Evolutionary conservation across 2,113 vertebrate genomes (phyloP).

Genomic region (Channa argus): DNA sequence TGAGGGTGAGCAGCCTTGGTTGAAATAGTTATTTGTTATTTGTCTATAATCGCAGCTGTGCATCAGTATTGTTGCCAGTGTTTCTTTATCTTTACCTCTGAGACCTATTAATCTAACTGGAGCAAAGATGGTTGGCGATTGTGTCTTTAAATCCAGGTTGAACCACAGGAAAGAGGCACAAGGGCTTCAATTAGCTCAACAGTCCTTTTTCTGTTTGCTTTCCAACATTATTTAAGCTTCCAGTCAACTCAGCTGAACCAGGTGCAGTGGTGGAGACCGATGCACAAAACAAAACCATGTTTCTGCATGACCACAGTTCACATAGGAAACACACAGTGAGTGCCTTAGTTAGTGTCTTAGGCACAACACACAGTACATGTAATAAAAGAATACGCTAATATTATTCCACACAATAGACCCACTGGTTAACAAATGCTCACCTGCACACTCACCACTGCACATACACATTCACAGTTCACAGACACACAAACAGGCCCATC

Average conservation of each 20-base stretch:
- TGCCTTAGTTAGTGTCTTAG: too few relatives aligned
- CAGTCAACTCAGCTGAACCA: constrained; percentile 57
- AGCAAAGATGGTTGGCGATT: constrained; percentile 8
- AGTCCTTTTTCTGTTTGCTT: constrained; percentile 54
- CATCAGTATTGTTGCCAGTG: background rate
- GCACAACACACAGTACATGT: background rate
- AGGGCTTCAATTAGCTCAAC: constrained; percentile 62
- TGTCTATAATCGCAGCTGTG: background rate
- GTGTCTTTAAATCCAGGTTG: constrained; percentile 44
- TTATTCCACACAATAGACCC: background rate
- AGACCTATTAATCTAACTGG: constrained; percentile 19
- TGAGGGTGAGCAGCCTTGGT: background rate
- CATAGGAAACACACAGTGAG: background rate
- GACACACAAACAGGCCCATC: background rate
- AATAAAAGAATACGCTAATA: background rate
- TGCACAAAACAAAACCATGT: constrained; percentile 37
- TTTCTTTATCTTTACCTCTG: constrained; percentile 8
- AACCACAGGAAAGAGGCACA: constrained; percentile 48
- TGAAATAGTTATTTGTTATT: background rate
- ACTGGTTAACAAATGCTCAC: background rate
- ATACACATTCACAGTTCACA: background rate
- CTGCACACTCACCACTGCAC: background rate
- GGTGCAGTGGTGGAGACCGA: constrained; percentile 49
- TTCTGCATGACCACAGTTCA: constrained; percentile 38
- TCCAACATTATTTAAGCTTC: constrained; percentile 55